phyloP scores from a whole-genome alignment of 2,888 invertebrate genomes.

The Spodoptera exigua region DNA sequence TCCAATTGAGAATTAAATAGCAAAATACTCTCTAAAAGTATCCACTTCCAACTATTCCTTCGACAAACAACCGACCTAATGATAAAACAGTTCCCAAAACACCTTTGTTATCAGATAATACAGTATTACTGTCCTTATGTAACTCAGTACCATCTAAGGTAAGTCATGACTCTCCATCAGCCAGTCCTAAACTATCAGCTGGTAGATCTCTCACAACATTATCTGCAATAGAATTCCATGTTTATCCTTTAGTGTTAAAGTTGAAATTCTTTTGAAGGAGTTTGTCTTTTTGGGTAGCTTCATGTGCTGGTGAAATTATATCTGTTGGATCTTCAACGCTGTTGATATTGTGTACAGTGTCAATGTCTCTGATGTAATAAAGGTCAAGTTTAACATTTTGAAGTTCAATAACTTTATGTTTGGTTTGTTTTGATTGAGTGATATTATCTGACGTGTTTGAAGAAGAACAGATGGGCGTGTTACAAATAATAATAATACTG shows the following conservation, averaged over 20 bases:
- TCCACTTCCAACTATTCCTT: too few species aligned
- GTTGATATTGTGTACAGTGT: slow-evolving; percentile 72
- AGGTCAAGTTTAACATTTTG: slow-evolving; percentile 50
- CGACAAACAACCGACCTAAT: too few species aligned
- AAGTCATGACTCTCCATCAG: slow-evolving; percentile 33
- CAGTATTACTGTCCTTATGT: slow-evolving; percentile 2
- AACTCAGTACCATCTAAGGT: slow-evolving; percentile 12
- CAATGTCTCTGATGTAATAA: slow-evolving; percentile 59
- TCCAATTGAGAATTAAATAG: too few species aligned
- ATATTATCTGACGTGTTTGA: neutral
- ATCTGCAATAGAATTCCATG: too few species aligned
- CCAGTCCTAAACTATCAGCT: slow-evolving; percentile 49
- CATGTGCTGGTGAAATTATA: slow-evolving; percentile 65
- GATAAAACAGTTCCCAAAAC: neutral
- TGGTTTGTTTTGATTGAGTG: slow-evolving; percentile 39
- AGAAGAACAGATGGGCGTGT: too few species aligned
- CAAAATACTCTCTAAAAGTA: too few species aligned
- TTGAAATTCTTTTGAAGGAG: slow-evolving; percentile 59
- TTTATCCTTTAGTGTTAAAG: too few species aligned
- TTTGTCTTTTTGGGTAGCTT: too few species aligned
- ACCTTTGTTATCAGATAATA: neutral
- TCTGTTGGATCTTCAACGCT: slow-evolving; percentile 65
- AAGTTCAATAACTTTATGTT: slow-evolving; percentile 54
- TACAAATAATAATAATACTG: too few species aligned
- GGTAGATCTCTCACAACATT: slow-evolving; percentile 59